phyloP scores from a whole-genome alignment of 2,888 invertebrate species.

The Selenia dentaria region DNA sequence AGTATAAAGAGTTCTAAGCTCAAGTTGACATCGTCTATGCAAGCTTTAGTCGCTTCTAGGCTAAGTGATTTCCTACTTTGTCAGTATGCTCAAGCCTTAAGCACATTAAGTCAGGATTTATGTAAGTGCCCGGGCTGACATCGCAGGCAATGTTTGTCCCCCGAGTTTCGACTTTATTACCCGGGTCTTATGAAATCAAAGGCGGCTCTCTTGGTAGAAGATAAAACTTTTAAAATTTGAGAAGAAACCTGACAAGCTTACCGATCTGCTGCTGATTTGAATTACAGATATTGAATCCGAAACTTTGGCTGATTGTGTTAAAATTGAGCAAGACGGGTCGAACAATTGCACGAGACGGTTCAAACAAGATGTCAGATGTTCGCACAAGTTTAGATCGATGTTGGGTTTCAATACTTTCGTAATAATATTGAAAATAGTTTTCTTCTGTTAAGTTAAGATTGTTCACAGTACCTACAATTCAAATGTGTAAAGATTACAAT shows the following conservation, averaged over 20 bases:
- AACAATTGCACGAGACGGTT: not conserved
- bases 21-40: constrained; percentile 17
- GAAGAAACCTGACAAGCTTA: constrained; percentile 10
- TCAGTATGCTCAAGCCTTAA: constrained; percentile 22
- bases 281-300: constrained; percentile 15
- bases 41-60: constrained; percentile 10
- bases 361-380: too few relatives aligned
- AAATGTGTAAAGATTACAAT: too few relatives aligned
- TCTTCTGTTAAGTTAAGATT: too few relatives aligned
- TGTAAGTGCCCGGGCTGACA: constrained; percentile 29
- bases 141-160: constrained; percentile 24
- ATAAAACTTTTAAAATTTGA: constrained; percentile 16
- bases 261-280: constrained; percentile 13
- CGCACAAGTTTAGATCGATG: too few relatives aligned
- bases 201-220: not conserved
- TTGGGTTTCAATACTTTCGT: too few relatives aligned
- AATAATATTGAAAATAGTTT: too few relatives aligned
- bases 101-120: constrained; percentile 33
- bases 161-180: constrained; percentile 28
- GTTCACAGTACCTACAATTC: too few relatives aligned
- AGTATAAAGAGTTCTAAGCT: constrained; percentile 1
- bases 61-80: constrained; percentile 24
- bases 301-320: constrained; percentile 14
- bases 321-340: constrained; percentile 5
- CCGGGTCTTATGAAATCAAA: not conserved